Evolutionary conservation across 2,888 invertebrate species (phyloP).

Genomic region (Halictus ligatus): DNA sequence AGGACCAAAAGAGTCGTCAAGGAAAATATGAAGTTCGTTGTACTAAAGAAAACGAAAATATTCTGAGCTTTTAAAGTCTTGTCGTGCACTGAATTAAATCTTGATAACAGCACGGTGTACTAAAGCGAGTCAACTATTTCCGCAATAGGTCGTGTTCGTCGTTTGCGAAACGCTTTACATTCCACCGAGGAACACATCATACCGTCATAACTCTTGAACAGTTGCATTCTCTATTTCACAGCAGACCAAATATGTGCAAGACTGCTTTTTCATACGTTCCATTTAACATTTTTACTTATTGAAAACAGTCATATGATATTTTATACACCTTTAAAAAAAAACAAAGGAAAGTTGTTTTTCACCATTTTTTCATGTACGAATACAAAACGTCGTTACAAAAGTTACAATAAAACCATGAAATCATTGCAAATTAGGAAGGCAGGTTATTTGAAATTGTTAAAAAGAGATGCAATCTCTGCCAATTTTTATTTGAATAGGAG

Average conservation of each 20-base stretch:
- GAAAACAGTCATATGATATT: neutral
- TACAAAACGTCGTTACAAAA: neutral
- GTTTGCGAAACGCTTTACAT: conserved; percentile 34
- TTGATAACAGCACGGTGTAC: conserved; percentile 35
- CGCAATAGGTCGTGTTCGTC: conserved; percentile 36
- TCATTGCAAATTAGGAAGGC: neutral
- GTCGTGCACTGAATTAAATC: conserved; percentile 30
- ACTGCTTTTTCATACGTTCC: neutral
- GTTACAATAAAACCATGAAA: neutral
- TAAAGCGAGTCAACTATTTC: conserved; percentile 16
- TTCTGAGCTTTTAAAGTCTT: conserved; percentile 21
- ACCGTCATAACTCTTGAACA: conserved; percentile 8
- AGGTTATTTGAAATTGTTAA: neutral
- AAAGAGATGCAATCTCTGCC: neutral
- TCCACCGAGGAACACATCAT: conserved; percentile 26
- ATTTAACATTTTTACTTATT: neutral
- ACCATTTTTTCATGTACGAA: neutral
- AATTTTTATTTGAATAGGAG: no score
- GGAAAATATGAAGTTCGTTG: neutral
- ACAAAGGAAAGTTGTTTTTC: neutral
- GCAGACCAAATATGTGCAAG: neutral
- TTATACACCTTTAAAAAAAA: neutral
- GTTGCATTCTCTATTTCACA: neutral
- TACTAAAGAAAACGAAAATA: conserved; percentile 17
- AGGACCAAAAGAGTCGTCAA: neutral